Base-by-base conservation (phyloP, 2,797 vertebrate species). In the Lepus oiostolus region DNA sequence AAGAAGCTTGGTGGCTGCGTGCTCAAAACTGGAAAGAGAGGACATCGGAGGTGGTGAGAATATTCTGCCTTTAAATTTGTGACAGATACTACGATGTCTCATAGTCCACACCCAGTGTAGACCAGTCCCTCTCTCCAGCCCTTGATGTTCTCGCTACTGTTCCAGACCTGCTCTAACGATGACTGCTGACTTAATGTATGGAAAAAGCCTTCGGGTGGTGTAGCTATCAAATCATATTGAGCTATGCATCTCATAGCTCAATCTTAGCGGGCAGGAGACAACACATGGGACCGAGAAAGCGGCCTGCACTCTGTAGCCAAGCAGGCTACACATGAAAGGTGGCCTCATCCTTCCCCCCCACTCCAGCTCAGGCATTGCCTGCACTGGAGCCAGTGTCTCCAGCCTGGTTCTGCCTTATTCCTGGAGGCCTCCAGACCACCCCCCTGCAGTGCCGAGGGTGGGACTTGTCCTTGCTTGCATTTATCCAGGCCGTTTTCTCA, bases 241-340 rank as follows among this genome's bases (percentile, higher is more conserved):
- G 32, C 63, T 26, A 28, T 21, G 16, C 12, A 62, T 50, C 54
- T n/a, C 54, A 19, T 13, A 24, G 1, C 22, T 93, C 24, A 0
- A 13, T 74, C 35, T 62, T 42, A 42, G 28, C 22, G 14, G 28
- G 87, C 83, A 68, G 77, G 67, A 58, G n/a, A 54, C 72, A 21
- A 30, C 38, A n/a, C 1, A 0, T 13, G 35, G 24, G 75, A 35
- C 1, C 67, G 68, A 82, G 74, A 32, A 16, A 7, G 0, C 1
- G 2, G 7, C 24, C 76, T 70, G 74, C 2, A 11, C 38, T 74
- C 65, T 19, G 71, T 2, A 32, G 68, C 63, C n/a, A 21, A 52
- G 21, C 67, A 32, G 42, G 26, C 26, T 4, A n/a, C n/a, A 60
- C 84, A 1, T 0, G 32, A 60, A 85, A 26, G 19, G 1, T 1